phyloP scores from a whole-genome alignment of 2,113 vertebrate genomes.

The Ascaphus truei region DNA sequence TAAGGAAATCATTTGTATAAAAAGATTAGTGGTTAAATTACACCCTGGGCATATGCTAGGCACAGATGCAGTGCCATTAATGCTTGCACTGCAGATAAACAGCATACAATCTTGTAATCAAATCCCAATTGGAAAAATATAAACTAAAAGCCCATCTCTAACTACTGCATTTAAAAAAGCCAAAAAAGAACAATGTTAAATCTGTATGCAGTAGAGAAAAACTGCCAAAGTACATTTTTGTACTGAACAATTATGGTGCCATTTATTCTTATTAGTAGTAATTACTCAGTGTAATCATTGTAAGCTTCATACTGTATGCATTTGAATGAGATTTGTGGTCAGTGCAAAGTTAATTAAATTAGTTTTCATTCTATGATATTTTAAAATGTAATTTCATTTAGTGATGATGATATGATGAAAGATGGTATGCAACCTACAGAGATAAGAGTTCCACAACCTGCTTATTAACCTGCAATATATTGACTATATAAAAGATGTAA shows the following conservation, averaged over 20 bases:
- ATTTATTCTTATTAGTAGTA: slow-evolving; percentile 43
- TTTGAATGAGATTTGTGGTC: slow-evolving; percentile 45
- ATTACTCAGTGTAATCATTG: slow-evolving; percentile 51
- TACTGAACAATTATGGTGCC: slow-evolving; percentile 46
- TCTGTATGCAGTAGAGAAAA: not conserved
- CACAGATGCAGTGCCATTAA: not conserved
- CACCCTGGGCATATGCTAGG: not conserved
- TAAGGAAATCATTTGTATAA: not conserved
- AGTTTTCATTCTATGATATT: slow-evolving; percentile 30
- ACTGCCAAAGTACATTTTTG: slow-evolving; percentile 32
- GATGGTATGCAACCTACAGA: not conserved
- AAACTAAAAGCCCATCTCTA: not conserved
- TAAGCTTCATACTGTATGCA: slow-evolving; percentile 43
- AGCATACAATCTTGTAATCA: too few relatives aligned
- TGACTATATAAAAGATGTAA: too few relatives aligned
- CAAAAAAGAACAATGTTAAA: not conserved
- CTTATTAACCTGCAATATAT: too few relatives aligned
- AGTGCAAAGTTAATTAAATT: slow-evolving; percentile 44
- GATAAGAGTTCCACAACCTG: too few relatives aligned
- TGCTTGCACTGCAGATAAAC: not conserved
- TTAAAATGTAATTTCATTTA: slow-evolving; percentile 47
- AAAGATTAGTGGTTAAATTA: not conserved
- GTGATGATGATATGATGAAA: slow-evolving; percentile 13
- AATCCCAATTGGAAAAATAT: not conserved
- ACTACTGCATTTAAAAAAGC: not conserved